Evolutionary conservation across 1,140 invertebrate genomes (phyloP), one percentile per base, ranked within the genome.

Genomic region (Papilio polyxenes): DNA sequence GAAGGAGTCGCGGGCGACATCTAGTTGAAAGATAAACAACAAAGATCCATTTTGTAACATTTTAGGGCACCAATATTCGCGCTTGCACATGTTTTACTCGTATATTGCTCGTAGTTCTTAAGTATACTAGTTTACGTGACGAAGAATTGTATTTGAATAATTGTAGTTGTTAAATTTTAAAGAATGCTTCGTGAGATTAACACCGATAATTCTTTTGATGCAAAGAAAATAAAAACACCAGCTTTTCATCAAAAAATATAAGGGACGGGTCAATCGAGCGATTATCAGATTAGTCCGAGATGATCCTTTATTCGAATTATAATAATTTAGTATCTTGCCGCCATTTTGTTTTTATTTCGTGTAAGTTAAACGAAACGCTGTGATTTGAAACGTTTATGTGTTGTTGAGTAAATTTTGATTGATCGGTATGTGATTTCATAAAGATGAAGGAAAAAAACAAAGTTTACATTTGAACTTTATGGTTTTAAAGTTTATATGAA

Each of bases 241-340:
- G 75, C n/a, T 81, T 78, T 82, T 84, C 82, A 81, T 81, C 80
- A 81, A 85, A 85, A 85, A 84, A 83, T 84, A 75, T 85, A 87
- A 88, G 82, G 84, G 75, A 65, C 81, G 49, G 82, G 74, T 83
- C 86, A 86, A 88, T 84, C 85, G 56, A 56, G 75, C 83, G 83
- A 91, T 92, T 90, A 92, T 91, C 88, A 85, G 89, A 92, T 92
- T 92, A 92, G 87, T 84, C 62, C 62, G 81, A 84, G 83, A 84
- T 87, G 88, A 87, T 87, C 86, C 85, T 85, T 87, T 84, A 83
- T 81, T 80, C 82, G 84, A 89, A 91, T 91, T 90, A 90, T 90
- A 81, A 90, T 91, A 91, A 90, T 90, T 90, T 90, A 82, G 31
- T 72, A 85, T 85, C 85, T 85, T 86, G 88, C 83, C 85, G 83